phyloP scores from a whole-genome alignment of 2,797 vertebrate genomes.

The Aulostomus chinensis region DNA sequence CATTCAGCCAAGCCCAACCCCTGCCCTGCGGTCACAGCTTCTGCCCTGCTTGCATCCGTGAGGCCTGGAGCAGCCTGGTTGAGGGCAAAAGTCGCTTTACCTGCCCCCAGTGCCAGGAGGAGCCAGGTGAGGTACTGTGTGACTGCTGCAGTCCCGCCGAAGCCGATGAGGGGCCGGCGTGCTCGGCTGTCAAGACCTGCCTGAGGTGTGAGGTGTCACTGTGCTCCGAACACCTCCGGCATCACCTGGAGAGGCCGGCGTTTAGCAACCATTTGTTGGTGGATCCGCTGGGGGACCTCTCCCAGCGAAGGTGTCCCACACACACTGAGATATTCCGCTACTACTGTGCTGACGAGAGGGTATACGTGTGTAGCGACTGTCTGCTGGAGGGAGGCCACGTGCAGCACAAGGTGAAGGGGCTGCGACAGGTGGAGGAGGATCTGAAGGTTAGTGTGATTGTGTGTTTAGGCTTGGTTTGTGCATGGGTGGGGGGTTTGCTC shows the following conservation, averaged over 20 bases:
- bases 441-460: constrained; percentile 71
- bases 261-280: constrained; percentile 76
- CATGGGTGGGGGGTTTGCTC: background rate
- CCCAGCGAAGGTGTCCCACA: constrained; percentile 59
- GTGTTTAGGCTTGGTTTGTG: background rate
- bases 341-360: constrained; percentile 75
- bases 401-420: constrained; percentile 73
- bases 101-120: constrained; percentile 77
- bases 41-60: constrained; percentile 70
- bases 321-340: constrained; percentile 74
- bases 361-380: constrained; percentile 74
- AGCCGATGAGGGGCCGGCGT: constrained; percentile 4
- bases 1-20: constrained; percentile 61
- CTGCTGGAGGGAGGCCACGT: constrained; percentile 70
- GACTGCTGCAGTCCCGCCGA: constrained; percentile 73
- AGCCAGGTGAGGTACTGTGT: constrained; percentile 60
- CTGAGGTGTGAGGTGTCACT: constrained; percentile 77
- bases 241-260: constrained; percentile 71
- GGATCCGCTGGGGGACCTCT: constrained; percentile 72
- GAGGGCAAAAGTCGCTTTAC: constrained; percentile 51
- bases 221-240: constrained; percentile 74
- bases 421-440: constrained; percentile 76
- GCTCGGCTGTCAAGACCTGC: constrained; percentile 72
- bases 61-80: constrained; percentile 53
- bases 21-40: constrained; percentile 79